A percentile compares a stretch with the other conserved stretches of the same genome.
Evolutionary conservation across 2,888 invertebrate genomes (phyloP).

Genomic region (Diplolepis rosae): DNA sequence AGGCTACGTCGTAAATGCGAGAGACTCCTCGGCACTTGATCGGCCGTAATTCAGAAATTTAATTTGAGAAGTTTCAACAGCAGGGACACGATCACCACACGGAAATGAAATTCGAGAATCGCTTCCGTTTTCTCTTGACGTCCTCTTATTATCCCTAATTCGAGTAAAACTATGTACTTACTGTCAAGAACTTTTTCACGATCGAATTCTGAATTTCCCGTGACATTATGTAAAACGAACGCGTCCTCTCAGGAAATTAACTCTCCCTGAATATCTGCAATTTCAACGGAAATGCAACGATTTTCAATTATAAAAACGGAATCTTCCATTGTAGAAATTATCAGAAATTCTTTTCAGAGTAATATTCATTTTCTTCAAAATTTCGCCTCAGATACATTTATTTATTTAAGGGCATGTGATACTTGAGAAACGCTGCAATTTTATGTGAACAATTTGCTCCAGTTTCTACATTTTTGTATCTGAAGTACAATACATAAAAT

Average conservation of each 20-base stretch:
- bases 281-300: neutral
- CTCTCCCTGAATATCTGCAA: neutral
- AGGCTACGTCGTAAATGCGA: conserved; percentile 6
- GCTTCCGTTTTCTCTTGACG: conserved; percentile 16
- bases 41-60: conserved; percentile 33
- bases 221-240: neutral
- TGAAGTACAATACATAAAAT: too few relatives aligned
- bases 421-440: too few relatives aligned
- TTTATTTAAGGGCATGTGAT: too few relatives aligned
- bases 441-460: too few relatives aligned
- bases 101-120: conserved; percentile 34
- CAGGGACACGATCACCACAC: conserved; percentile 21
- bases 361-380: too few relatives aligned
- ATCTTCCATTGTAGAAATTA: neutral
- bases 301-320: neutral
- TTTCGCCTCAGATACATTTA: too few relatives aligned
- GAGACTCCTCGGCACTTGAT: conserved; percentile 17
- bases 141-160: conserved; percentile 23
- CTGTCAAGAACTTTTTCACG: conserved; percentile 16
- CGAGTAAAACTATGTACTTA: neutral
- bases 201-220: neutral
- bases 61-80: conserved; percentile 32
- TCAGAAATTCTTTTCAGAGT: too few relatives aligned
- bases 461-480: too few relatives aligned
- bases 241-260: conserved; percentile 6